Evolutionary conservation across 2,888 invertebrate species (phyloP).

Genomic region (Dicyrtoma fusca): DNA sequence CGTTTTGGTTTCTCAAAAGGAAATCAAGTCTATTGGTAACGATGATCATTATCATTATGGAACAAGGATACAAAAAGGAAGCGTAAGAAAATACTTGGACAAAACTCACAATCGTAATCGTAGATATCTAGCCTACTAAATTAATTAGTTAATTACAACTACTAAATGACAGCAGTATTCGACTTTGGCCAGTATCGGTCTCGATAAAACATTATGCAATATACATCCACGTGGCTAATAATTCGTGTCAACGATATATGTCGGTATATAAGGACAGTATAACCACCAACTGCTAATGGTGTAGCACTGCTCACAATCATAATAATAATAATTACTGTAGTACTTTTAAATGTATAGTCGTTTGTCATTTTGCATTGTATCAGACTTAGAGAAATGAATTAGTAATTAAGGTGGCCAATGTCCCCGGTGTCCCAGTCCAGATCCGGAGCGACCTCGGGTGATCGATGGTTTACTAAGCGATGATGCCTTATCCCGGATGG

Average conservation of each 20-base stretch:
- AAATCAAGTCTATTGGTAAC: too few relatives aligned
- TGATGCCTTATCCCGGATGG: conserved; percentile 26
- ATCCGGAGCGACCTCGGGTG: conserved; percentile 29
- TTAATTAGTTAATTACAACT: too few relatives aligned
- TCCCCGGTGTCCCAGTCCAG: conserved; percentile 33
- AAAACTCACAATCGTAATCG: too few relatives aligned
- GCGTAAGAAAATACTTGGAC: background rate
- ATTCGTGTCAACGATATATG: too few relatives aligned
- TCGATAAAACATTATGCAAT: too few relatives aligned
- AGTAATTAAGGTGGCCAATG: conserved; percentile 21
- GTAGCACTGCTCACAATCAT: background rate
- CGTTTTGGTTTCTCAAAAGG: too few relatives aligned
- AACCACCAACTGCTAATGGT: too few relatives aligned
- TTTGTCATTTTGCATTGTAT: background rate
- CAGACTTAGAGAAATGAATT: background rate
- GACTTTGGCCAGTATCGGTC: too few relatives aligned
- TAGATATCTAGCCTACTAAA: background rate
- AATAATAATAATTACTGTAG: background rate
- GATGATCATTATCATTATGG: too few relatives aligned
- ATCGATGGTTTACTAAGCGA: conserved; percentile 40
- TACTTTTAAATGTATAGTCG: background rate
- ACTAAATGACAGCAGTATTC: too few relatives aligned
- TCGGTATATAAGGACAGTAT: too few relatives aligned
- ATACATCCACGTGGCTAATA: too few relatives aligned
- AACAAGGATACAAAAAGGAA: conserved; percentile 12